Evolutionary conservation across 2,888 invertebrate genomes (phyloP).

Genomic region (Apantesis nais): DNA sequence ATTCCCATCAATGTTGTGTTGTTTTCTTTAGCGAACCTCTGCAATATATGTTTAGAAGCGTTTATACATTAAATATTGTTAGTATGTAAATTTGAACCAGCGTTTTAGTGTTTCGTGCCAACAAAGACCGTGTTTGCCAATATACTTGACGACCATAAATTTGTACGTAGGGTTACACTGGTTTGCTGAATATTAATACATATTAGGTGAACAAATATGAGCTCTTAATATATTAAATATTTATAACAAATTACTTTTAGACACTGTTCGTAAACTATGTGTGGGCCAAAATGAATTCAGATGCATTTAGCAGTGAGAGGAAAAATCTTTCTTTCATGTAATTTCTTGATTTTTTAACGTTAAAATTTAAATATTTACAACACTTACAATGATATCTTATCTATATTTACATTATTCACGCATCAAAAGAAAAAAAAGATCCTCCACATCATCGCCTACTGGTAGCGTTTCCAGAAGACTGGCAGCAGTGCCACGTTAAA

Average conservation of each 20-base stretch:
- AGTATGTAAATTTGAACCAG: slow-evolving; percentile 23
- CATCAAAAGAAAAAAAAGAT: too few relatives aligned
- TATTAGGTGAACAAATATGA: not conserved
- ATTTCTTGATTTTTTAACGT: too few relatives aligned
- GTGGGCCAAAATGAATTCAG: not conserved
- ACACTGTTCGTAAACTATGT: not conserved
- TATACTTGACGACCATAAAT: slow-evolving; percentile 24
- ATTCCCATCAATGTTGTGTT: slow-evolving; percentile 47
- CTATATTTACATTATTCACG: too few relatives aligned
- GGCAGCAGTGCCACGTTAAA: too few relatives aligned
- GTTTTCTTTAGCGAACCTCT: slow-evolving; percentile 44
- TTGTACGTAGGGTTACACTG: slow-evolving; percentile 12
- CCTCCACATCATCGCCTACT: too few relatives aligned
- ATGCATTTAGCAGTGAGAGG: not conserved
- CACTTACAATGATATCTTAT: too few relatives aligned
- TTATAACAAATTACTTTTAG: not conserved
- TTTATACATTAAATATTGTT: slow-evolving; percentile 29
- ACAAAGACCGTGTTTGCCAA: slow-evolving; percentile 18
- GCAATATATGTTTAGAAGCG: slow-evolving; percentile 25
- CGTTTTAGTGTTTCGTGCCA: slow-evolving; percentile 20
- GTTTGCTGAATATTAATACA: slow-evolving; percentile 12
- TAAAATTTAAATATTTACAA: too few relatives aligned
- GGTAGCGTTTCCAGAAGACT: too few relatives aligned
- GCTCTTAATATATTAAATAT: not conserved
- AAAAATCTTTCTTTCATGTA: not conserved